A percentile compares a stretch with the other conserved stretches of the same genome.
Evolutionary conservation across 1,140 invertebrate species (phyloP).

Genomic region (Drosophila biarmipes): DNA sequence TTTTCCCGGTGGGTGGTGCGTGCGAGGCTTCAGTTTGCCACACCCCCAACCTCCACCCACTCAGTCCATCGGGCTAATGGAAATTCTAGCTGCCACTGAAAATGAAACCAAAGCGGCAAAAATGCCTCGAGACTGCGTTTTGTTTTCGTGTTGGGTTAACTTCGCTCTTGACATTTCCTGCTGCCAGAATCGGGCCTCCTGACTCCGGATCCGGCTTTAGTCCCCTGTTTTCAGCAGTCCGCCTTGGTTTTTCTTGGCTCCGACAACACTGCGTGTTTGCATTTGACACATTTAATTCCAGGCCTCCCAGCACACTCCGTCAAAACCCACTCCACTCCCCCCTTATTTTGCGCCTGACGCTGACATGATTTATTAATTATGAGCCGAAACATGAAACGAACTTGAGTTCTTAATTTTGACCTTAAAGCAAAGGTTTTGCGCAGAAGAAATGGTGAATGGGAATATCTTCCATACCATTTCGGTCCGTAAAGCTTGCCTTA

Average conservation of each 20-base stretch:
- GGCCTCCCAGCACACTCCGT: slow-evolving; percentile 6
- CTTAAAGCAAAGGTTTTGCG: slow-evolving; percentile 53
- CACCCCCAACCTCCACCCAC: slow-evolving; percentile 39
- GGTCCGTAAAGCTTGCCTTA: neutral
- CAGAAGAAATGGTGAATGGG: neutral
- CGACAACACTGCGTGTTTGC: slow-evolving; percentile 70
- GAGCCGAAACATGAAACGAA: slow-evolving; percentile 76
- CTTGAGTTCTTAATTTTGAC: slow-evolving; percentile 80
- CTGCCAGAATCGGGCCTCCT: slow-evolving; percentile 31
- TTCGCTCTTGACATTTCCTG: slow-evolving; percentile 81
- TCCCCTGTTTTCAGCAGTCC: neutral
- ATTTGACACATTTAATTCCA: slow-evolving; percentile 79
- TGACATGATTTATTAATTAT: slow-evolving; percentile 82
- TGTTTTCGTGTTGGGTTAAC: slow-evolving; percentile 76
- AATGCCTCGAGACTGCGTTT: slow-evolving; percentile 70
- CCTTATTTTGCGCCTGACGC: slow-evolving; percentile 52
- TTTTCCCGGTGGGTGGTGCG: slow-evolving; percentile 59
- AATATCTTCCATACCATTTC: neutral
- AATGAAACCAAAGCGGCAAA: slow-evolving; percentile 50
- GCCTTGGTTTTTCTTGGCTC: slow-evolving; percentile 14
- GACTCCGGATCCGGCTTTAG: slow-evolving; percentile 29
- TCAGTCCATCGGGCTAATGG: slow-evolving; percentile 33
- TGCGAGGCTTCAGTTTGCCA: slow-evolving; percentile 53
- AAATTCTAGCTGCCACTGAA: slow-evolving; percentile 59
- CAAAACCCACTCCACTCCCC: neutral